phyloP scores from a whole-genome alignment of 1,140 invertebrate species.

The Lycorma delicatula region DNA sequence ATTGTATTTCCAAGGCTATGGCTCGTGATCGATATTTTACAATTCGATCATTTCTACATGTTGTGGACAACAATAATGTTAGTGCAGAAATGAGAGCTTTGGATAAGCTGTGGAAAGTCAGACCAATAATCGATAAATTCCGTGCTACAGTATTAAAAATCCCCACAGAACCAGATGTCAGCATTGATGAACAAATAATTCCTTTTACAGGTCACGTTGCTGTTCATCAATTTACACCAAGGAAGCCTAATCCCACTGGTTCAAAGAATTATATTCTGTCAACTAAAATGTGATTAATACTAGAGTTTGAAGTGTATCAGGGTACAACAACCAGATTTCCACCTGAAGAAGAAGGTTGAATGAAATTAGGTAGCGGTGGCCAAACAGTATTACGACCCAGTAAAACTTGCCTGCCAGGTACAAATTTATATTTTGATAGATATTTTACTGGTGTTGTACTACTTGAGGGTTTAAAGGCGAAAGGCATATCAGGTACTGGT shows the following conservation, averaged over 20 bases:
- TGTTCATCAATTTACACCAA: slow-evolving; percentile 22
- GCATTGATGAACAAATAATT: slow-evolving; percentile 30
- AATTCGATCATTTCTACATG: slow-evolving; percentile 7
- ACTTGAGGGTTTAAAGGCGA: not conserved
- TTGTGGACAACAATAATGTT: slow-evolving; percentile 5
- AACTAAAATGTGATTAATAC: slow-evolving; percentile 21
- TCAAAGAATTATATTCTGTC: slow-evolving; percentile 25
- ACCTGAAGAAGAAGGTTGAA: not conserved
- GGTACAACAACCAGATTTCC: slow-evolving; percentile 8
- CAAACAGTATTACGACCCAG: slow-evolving; percentile 20
- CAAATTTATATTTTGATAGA: slow-evolving; percentile 26
- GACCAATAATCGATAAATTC: slow-evolving; percentile 12
- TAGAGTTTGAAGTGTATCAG: slow-evolving; percentile 28
- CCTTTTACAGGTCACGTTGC: slow-evolving; percentile 23
- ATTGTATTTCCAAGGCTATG: slow-evolving; percentile 9
- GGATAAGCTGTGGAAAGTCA: slow-evolving; percentile 16
- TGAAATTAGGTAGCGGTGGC: slow-evolving; percentile 16
- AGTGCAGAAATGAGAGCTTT: not conserved
- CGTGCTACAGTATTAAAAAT: slow-evolving; percentile 6
- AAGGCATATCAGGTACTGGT: slow-evolving; percentile 2
- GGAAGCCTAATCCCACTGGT: slow-evolving; percentile 25
- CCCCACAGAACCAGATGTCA: slow-evolving; percentile 1
- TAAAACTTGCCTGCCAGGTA: slow-evolving; percentile 20
- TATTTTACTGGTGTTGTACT: too few species aligned
- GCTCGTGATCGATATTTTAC: slow-evolving; percentile 11